Percentiles rank a stretch among this genome's conserved stretches.
Conservation (phyloP, 2,888 invertebrate genomes). For the Sminthurinus aureus region DNA sequence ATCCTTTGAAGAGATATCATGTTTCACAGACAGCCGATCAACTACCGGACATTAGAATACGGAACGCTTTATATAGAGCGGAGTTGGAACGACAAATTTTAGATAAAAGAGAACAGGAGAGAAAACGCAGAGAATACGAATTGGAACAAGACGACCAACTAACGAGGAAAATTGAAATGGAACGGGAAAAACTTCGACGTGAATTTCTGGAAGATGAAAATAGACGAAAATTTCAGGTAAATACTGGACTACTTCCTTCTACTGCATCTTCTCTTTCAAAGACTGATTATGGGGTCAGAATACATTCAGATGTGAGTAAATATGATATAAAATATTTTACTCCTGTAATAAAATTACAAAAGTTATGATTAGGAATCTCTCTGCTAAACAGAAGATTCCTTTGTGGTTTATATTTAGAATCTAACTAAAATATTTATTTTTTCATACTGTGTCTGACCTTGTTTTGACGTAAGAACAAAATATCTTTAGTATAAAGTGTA, state of each 20-base stretch:
- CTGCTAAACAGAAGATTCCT: no score
- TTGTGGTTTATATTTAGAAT: no score
- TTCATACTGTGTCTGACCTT: no score
- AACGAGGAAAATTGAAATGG: slow-evolving; percentile 54
- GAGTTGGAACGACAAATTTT: slow-evolving; percentile 57
- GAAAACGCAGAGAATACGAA: slow-evolving; percentile 51
- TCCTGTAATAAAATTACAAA: not conserved
- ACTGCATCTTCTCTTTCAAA: slow-evolving; percentile 12
- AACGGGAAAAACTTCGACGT: slow-evolving; percentile 54
- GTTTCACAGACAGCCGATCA: slow-evolving; percentile 58
- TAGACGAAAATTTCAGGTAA: slow-evolving; percentile 53
- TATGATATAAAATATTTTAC: no score
- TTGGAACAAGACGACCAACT: slow-evolving; percentile 52
- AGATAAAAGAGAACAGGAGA: slow-evolving; percentile 54
- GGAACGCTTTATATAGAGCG: slow-evolving; percentile 51
- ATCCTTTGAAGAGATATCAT: slow-evolving; percentile 48
- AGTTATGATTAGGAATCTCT: not conserved
- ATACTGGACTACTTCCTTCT: not conserved
- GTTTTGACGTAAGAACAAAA: no score
- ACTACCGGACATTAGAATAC: slow-evolving; percentile 51
- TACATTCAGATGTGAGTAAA: not conserved
- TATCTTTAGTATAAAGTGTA: no score
- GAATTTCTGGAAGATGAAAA: slow-evolving; percentile 57
- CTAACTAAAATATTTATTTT: no score
- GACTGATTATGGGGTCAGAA: slow-evolving; percentile 30